Conservation (phyloP, 2,888 invertebrate species). For the Strigamia crassipes region DNA sequence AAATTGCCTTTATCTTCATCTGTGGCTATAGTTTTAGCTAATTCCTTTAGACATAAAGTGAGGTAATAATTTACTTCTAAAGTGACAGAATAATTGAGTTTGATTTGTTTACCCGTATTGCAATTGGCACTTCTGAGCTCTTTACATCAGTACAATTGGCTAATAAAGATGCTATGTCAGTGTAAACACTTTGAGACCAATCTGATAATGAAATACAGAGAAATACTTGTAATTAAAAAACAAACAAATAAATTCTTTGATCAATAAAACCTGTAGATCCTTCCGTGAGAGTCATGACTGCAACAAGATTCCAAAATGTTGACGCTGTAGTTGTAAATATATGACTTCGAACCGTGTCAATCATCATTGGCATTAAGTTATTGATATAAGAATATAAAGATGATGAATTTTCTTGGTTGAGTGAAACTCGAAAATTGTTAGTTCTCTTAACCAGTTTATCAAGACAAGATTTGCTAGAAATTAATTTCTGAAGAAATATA, state of each 20-base stretch:
- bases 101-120: constrained; percentile 56
- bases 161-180: constrained; percentile 71
- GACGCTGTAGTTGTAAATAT: background rate
- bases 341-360: background rate
- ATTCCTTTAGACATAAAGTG: constrained; percentile 58
- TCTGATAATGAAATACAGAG: constrained; percentile 59
- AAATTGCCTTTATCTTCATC: constrained; percentile 57
- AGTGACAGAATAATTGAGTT: background rate
- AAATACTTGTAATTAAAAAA: background rate
- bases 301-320: constrained; percentile 43
- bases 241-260: constrained; percentile 51
- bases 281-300: constrained; percentile 54
- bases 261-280: constrained; percentile 45
- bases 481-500: background rate
- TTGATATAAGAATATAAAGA: background rate
- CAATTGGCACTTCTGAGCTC: constrained; percentile 74
- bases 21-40: constrained; percentile 61
- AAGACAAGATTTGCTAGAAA: background rate
- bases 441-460: background rate
- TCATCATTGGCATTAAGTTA: background rate
- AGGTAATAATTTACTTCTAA: constrained; percentile 54
- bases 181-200: constrained; percentile 68
- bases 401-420: background rate
- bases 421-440: background rate
- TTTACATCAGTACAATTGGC: constrained; percentile 71